Base-by-base conservation (phyloP, 2,113 vertebrate genomes). In the Cephalopholis sonnerati region DNA sequence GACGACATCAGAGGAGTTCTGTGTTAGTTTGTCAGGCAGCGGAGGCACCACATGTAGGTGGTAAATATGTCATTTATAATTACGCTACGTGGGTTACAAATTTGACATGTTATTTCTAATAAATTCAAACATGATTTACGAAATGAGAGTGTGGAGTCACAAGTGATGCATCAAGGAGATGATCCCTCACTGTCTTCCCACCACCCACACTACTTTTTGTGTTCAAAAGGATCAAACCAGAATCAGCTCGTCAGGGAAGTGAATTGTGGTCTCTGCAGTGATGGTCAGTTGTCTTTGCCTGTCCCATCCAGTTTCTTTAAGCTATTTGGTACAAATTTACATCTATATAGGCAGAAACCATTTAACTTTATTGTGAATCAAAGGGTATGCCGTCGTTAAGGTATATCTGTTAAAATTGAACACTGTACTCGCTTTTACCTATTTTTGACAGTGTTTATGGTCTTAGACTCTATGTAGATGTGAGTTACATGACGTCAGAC, bases 161-260 rank as follows among this genome's bases (percentile, higher is more conserved):
- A n/a, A n/a, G n/a, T n/a, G n/a, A n/a, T n/a, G n/a, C n/a, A n/a
- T n/a, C n/a, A n/a, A n/a, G n/a, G n/a, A n/a, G n/a, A n/a, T n/a
- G n/a, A n/a, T n/a, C n/a, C n/a, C n/a, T n/a, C n/a, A 36, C 29
- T 46, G 44, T 11, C 63, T 53, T 54, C 67, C 29, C 67, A 69
- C 50, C 36, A 36, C 36, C 36, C 3, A 36, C 36, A 36, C 36
- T 70, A 7, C n/a, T 69, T n/a, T 4, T n/a, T 25, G 15, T 54
- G 29, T 70, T 29, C 6, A 51, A 22, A 15, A 51, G 20, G 29
- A 12, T 71, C 68, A 57, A 41, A 57, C 15, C 22, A 5, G 29
- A 39, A 11, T 32, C 24, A 20, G 2, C 12, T 16, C 11, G 17
- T 22, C 22, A 25, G 22, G 20, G 29, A 69, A 8, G 50, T 55